Evolutionary conservation across 2,113 vertebrate genomes (phyloP).

Genomic region (Melanostigma gelatinosum): DNA sequence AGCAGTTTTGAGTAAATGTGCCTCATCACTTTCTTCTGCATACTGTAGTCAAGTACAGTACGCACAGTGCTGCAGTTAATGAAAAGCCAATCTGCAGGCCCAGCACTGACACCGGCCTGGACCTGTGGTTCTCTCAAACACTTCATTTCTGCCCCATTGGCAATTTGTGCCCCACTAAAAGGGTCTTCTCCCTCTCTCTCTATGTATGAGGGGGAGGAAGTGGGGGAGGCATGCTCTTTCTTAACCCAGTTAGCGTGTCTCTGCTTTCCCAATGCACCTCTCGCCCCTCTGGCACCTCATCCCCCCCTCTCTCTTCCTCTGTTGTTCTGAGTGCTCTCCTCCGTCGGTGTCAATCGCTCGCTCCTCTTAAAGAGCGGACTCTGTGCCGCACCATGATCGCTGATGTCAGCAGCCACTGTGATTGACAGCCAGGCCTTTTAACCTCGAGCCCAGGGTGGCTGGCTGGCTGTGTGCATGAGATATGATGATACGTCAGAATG

Average conservation of each 20-base stretch:
- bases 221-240: constrained; percentile 61
- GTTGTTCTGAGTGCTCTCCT: constrained; percentile 75
- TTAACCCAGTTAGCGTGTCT: constrained; percentile 80
- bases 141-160: constrained; percentile 76
- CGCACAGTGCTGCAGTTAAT: constrained; percentile 64
- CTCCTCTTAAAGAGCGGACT: constrained; percentile 72
- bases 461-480: constrained; percentile 42
- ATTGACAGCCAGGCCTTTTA: constrained; percentile 82
- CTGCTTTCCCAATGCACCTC: constrained; percentile 68
- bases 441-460: constrained; percentile 69
- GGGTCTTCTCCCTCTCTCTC: constrained; percentile 50
- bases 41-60: constrained; percentile 48
- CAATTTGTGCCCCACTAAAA: constrained; percentile 79
- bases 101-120: constrained; percentile 64
- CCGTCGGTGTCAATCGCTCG: constrained; percentile 69
- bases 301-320: constrained; percentile 37
- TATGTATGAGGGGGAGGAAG: not conserved
- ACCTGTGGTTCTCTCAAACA: constrained; percentile 64
- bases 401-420: constrained; percentile 81
- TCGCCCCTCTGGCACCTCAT: constrained; percentile 35
- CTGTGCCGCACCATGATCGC: constrained; percentile 65
- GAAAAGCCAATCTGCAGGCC: constrained; percentile 72
- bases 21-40: constrained; percentile 4
- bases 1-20: constrained; percentile 11
- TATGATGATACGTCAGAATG: constrained; percentile 63